These are phyloP conservation scores for Trachymyrmex septentrionalis DNA, from an alignment of 1,140 invertebrate species.

Conservation along the genomic window DNA sequence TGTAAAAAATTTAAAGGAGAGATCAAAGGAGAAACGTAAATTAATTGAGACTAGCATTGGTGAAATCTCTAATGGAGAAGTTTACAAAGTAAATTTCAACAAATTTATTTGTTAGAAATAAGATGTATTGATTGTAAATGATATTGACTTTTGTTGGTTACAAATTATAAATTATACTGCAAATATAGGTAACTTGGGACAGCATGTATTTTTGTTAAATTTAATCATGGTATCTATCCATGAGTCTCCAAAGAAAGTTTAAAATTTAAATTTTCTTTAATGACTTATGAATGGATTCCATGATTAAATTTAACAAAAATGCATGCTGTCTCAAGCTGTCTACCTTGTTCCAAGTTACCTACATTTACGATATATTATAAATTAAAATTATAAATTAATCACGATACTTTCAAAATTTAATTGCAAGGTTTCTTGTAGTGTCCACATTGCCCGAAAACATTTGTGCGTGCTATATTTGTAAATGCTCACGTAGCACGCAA, in stretches of 20 bases:
- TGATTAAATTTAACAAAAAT: too few relatives aligned
- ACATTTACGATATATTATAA: background rate
- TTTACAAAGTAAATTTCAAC: constrained; percentile 80
- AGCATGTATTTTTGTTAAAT: too few relatives aligned
- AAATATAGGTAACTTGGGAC: too few relatives aligned
- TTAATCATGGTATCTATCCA: too few relatives aligned
- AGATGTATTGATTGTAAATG: constrained; percentile 7
- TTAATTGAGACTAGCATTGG: constrained; percentile 77
- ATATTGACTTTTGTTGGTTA: background rate
- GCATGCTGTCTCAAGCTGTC: too few relatives aligned
- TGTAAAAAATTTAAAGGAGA: constrained; percentile 75
- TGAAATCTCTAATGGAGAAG: constrained; percentile 81
- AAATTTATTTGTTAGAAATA: background rate
- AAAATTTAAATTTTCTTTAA: too few relatives aligned
- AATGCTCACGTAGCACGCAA: constrained; percentile 81
- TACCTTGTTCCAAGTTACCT: too few relatives aligned
- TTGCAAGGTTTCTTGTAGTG: constrained; percentile 77
- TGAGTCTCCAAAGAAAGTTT: too few relatives aligned
- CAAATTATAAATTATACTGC: constrained; percentile 8
- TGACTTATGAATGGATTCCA: too few relatives aligned
- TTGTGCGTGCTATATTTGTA: constrained; percentile 81
- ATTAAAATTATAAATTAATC: constrained; percentile 2
- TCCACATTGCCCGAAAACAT: constrained; percentile 84
- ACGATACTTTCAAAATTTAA: constrained; percentile 12
- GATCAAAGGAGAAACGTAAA: constrained; percentile 79